Percentiles rank a stretch among this genome's conserved stretches.
Conservation (phyloP, 2,113 vertebrate genomes). For the cat (Felis catus) region DNA sequence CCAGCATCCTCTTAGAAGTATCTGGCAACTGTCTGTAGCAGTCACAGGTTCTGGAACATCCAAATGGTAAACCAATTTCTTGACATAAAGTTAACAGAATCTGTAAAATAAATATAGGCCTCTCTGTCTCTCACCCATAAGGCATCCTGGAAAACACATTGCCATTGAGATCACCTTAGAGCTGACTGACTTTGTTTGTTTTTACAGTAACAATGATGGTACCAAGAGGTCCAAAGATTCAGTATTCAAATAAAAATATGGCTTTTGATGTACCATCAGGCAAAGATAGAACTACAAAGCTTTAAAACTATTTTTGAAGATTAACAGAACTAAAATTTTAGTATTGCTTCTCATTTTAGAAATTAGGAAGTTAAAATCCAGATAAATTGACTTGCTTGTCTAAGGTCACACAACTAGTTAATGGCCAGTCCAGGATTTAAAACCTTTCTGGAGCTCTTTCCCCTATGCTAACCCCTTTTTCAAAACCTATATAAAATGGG, state of each 20-base stretch:
- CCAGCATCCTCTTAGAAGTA: background rate
- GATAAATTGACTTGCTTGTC: background rate
- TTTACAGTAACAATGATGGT: background rate
- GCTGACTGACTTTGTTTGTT: background rate
- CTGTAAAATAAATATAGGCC: background rate
- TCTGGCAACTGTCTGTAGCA: background rate
- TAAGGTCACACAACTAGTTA: background rate
- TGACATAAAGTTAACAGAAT: conserved; percentile 14
- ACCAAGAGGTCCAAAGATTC: background rate
- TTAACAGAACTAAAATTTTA: conserved; percentile 7
- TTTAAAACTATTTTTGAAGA: conserved; percentile 32
- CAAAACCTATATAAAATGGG: background rate
- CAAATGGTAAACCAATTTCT: conserved; percentile 17
- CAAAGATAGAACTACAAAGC: conserved; percentile 9
- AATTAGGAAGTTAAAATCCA: conserved; percentile 40
- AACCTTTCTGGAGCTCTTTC: background rate
- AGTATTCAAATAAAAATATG: conserved; percentile 34
- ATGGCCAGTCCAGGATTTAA: background rate
- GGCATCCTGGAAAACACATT: background rate
- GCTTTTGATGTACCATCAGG: background rate
- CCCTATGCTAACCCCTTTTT: background rate
- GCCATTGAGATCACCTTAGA: background rate
- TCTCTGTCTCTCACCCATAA: background rate
- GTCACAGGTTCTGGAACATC: background rate
- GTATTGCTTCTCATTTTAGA: conserved; percentile 30